Evolutionary conservation across 2,888 invertebrate species (phyloP).

Genomic region (Agriopis marginaria): DNA sequence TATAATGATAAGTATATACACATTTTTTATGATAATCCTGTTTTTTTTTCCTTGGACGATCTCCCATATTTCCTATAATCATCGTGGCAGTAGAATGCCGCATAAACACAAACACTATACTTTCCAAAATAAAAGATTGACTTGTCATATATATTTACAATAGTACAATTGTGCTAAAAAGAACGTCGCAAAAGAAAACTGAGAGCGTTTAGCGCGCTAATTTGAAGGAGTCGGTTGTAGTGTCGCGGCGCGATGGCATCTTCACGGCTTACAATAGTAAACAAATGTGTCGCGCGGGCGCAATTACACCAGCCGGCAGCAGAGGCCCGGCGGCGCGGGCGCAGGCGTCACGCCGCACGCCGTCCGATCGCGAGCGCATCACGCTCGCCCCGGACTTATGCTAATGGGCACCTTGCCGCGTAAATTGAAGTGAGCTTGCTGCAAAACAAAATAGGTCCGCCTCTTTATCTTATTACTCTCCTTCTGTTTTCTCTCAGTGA

Average conservation of each 20-base stretch:
- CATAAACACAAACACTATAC: too few relatives aligned
- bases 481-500: constrained; percentile 56
- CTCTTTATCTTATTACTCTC: constrained; percentile 81
- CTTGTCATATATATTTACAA: not conserved
- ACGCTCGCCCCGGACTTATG: constrained; percentile 82
- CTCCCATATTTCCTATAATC: too few relatives aligned
- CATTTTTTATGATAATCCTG: too few relatives aligned
- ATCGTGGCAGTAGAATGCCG: not conserved
- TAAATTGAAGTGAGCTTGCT: constrained; percentile 83
- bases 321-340: constrained; percentile 47
- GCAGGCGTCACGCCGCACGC: constrained; percentile 62
- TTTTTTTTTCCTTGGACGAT: too few relatives aligned
- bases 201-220: constrained; percentile 72
- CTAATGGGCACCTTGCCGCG: constrained; percentile 82
- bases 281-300: constrained; percentile 82
- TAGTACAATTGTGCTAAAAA: constrained; percentile 14
- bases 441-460: constrained; percentile 81
- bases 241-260: constrained; percentile 80
- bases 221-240: constrained; percentile 76
- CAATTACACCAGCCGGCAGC: constrained; percentile 71
- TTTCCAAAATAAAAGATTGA: not conserved
- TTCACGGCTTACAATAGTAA: constrained; percentile 85
- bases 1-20: too few relatives aligned
- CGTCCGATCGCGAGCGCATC: constrained; percentile 75
- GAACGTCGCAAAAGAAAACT: constrained; percentile 30